A percentile compares a stretch with the other conserved stretches of the same genome.
Evolutionary conservation across 1,140 invertebrate species (phyloP).

Genomic region (Maniola jurtina): DNA sequence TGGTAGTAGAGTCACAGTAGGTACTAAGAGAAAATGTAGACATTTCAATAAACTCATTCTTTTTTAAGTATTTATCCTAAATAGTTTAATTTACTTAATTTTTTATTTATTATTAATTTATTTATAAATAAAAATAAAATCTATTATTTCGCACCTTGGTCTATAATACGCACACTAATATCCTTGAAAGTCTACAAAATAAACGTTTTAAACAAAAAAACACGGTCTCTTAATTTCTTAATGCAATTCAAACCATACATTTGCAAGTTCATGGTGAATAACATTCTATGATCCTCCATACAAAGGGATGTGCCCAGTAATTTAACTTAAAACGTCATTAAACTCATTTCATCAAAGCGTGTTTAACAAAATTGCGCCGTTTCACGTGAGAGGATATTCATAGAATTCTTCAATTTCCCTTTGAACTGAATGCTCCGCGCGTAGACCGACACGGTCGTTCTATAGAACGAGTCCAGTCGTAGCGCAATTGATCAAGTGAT

Average conservation of each 20-base stretch:
- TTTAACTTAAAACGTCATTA: slow-evolving; percentile 22
- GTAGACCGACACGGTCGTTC: too few species aligned
- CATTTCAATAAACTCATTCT: not conserved
- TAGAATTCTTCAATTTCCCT: slow-evolving; percentile 34
- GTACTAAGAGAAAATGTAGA: too few species aligned
- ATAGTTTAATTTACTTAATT: too few species aligned
- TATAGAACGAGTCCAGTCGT: too few species aligned
- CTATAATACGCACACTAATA: too few species aligned
- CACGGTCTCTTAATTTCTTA: not conserved
- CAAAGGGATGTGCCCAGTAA: slow-evolving; percentile 10
- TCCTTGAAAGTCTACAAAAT: too few species aligned
- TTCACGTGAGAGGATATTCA: slow-evolving; percentile 15
- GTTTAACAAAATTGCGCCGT: slow-evolving; percentile 24
- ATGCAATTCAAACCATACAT: not conserved
- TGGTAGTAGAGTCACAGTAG: too few species aligned
- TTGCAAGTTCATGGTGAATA: slow-evolving; percentile 3
- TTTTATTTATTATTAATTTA: too few species aligned
- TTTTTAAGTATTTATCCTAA: too few species aligned
- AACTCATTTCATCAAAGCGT: slow-evolving; percentile 21
- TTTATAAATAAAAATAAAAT: not conserved
- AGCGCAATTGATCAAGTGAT: too few species aligned
- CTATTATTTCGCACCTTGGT: too few species aligned
- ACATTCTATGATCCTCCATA: slow-evolving; percentile 5
- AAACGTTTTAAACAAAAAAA: not conserved
- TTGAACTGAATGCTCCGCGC: slow-evolving; percentile 14